These are phyloP conservation scores for Nineta flava DNA, from an alignment of 2,888 invertebrate genomes.

Conservation along the genomic window DNA sequence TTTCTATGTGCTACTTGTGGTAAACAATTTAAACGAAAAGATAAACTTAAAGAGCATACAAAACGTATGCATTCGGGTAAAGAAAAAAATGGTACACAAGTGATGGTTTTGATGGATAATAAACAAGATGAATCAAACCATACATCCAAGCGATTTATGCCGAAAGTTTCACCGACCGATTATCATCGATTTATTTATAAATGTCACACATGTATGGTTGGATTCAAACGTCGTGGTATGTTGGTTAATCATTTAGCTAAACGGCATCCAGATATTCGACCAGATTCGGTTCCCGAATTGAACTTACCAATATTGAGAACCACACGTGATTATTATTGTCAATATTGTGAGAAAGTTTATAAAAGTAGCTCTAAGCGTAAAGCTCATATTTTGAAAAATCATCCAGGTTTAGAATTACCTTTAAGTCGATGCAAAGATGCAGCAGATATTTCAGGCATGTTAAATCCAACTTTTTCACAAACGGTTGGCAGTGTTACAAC, in stretches of 20 bases:
- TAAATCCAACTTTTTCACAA: slow-evolving; percentile 47
- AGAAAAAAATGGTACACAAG: neutral
- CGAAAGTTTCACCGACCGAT: slow-evolving; percentile 42
- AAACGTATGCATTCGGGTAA: slow-evolving; percentile 40
- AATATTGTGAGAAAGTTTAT: slow-evolving; percentile 70
- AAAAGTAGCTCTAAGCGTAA: slow-evolving; percentile 74
- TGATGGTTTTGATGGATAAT: neutral
- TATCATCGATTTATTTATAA: slow-evolving; percentile 60
- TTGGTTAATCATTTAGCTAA: slow-evolving; percentile 73
- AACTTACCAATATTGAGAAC: slow-evolving; percentile 62
- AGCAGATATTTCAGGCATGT: slow-evolving; percentile 23
- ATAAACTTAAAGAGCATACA: slow-evolving; percentile 56
- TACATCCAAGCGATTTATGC: slow-evolving; percentile 33
- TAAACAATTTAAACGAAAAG: slow-evolving; percentile 61
- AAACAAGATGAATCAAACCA: slow-evolving; percentile 11
- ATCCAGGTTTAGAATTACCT: slow-evolving; percentile 59
- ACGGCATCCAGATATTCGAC: slow-evolving; percentile 47
- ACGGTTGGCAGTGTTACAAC: slow-evolving; percentile 58
- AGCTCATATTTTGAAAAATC: slow-evolving; percentile 64
- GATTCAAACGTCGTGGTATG: slow-evolving; percentile 72
- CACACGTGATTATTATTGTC: slow-evolving; percentile 67
- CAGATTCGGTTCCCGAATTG: slow-evolving; percentile 52
- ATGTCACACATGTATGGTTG: slow-evolving; percentile 56
- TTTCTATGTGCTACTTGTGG: slow-evolving; percentile 64
- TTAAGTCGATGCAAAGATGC: slow-evolving; percentile 25